Percentiles rank a stretch among this genome's conserved stretches.
Evolutionary conservation across 2,888 invertebrate genomes (phyloP).

Genomic region (Chrysina gloriosa): DNA sequence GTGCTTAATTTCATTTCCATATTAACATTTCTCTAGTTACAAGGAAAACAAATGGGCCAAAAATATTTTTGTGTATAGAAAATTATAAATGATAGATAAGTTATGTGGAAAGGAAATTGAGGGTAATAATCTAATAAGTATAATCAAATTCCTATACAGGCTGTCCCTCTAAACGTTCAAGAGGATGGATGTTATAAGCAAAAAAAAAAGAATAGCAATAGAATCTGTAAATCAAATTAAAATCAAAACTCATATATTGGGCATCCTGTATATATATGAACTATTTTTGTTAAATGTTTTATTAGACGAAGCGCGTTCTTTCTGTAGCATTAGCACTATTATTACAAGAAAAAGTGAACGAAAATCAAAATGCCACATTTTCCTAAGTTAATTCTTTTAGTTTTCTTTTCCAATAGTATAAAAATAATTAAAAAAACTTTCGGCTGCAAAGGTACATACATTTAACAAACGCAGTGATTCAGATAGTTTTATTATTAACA

Average conservation of each 20-base stretch:
- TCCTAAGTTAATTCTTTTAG: slow-evolving; percentile 13
- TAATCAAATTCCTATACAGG: slow-evolving; percentile 1
- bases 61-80: slow-evolving; percentile 42
- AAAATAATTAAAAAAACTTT: slow-evolving; percentile 41
- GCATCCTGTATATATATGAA: slow-evolving; percentile 30
- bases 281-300: slow-evolving; percentile 42
- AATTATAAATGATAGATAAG: slow-evolving; percentile 31
- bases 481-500: neutral
- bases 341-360: slow-evolving; percentile 41
- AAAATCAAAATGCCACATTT: slow-evolving; percentile 41
- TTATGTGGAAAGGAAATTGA: slow-evolving; percentile 44
- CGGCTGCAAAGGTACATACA: slow-evolving; percentile 49
- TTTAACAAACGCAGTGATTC: slow-evolving; percentile 40
- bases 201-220: slow-evolving; percentile 21
- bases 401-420: slow-evolving; percentile 36
- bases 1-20: slow-evolving; percentile 46
- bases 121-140: slow-evolving; percentile 27
- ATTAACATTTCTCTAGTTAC: slow-evolving; percentile 35
- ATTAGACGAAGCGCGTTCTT: slow-evolving; percentile 22
- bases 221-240: neutral
- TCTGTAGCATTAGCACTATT: slow-evolving; percentile 43
- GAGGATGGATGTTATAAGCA: slow-evolving; percentile 8
- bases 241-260: neutral
- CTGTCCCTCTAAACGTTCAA: slow-evolving; percentile 2
- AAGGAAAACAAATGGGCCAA: slow-evolving; percentile 39